A percentile compares a stretch with the other conserved stretches of the same genome.
Evolutionary conservation across 2,888 invertebrate species (phyloP).

Genomic region (Melieria picta): DNA sequence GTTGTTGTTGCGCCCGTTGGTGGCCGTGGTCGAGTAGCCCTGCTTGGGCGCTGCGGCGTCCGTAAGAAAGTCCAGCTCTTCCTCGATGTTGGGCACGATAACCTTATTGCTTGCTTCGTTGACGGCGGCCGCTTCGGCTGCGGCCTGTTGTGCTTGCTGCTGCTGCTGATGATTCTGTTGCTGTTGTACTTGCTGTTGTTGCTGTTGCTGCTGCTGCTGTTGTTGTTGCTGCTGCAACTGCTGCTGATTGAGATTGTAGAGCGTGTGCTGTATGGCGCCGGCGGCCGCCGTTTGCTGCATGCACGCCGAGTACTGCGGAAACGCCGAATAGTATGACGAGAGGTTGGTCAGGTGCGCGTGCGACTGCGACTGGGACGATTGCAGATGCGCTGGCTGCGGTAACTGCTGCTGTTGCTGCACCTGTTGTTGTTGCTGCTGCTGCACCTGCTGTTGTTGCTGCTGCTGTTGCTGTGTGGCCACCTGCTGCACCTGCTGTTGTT

Average conservation of each 20-base stretch:
- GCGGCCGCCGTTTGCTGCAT: slow-evolving; percentile 60
- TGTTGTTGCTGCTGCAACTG: slow-evolving; percentile 50
- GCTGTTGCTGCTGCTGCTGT: slow-evolving; percentile 47
- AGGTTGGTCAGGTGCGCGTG: slow-evolving; percentile 73
- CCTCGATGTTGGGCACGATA: slow-evolving; percentile 88
- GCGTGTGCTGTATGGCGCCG: slow-evolving; percentile 49
- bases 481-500: slow-evolving; percentile 54
- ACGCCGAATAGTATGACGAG: slow-evolving; percentile 63
- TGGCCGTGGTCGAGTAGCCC: slow-evolving; percentile 56
- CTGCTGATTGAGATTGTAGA: slow-evolving; percentile 52
- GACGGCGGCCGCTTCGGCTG: slow-evolving; percentile 58
- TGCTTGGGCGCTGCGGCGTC: slow-evolving; percentile 56
- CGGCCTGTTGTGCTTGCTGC: slow-evolving; percentile 39
- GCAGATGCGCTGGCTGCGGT: slow-evolving; percentile 77
- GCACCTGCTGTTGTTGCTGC: slow-evolving; percentile 50
- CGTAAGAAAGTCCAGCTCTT: slow-evolving; percentile 84
- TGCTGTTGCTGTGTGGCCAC: slow-evolving; percentile 55
- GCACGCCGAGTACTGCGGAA: slow-evolving; percentile 63
- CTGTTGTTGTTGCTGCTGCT: slow-evolving; percentile 51
- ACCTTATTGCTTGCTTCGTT: slow-evolving; percentile 83
- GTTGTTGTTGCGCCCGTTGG: slow-evolving; percentile 48
- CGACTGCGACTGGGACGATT: slow-evolving; percentile 79
- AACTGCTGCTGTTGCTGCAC: slow-evolving; percentile 68
- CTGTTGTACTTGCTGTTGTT: slow-evolving; percentile 39
- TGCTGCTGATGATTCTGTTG: slow-evolving; percentile 50